Evolutionary conservation across 2,888 invertebrate species (phyloP).

Genomic region (Xanthorhoe spadicearia): DNA sequence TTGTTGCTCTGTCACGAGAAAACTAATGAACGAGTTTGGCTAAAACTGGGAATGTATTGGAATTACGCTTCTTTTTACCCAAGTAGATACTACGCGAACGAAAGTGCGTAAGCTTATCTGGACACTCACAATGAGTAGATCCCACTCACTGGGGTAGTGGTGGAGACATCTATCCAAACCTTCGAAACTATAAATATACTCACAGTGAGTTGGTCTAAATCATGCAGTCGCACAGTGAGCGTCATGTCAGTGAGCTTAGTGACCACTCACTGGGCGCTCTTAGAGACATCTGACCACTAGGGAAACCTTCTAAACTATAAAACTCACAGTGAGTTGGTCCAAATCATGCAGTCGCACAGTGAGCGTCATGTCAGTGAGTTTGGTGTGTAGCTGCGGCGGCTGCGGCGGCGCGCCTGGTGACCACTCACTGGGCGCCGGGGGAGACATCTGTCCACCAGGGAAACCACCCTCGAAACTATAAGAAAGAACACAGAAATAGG

Average conservation of each 20-base stretch:
- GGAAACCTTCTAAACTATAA: slow-evolving; percentile 66
- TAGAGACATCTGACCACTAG: slow-evolving; percentile 65
- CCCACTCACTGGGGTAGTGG: too few species aligned
- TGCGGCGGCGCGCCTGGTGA: slow-evolving; percentile 61
- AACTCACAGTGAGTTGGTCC: slow-evolving; percentile 82
- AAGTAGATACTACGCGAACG: too few species aligned
- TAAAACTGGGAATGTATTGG: too few species aligned
- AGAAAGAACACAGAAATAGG: neutral
- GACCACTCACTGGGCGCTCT: slow-evolving; percentile 50
- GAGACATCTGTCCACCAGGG: slow-evolving; percentile 63
- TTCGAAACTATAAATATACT: too few species aligned
- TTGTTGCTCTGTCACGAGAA: too few species aligned
- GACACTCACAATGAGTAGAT: too few species aligned
- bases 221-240: slow-evolving; percentile 86
- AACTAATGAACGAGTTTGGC: too few species aligned
- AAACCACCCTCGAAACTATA: slow-evolving; percentile 80
- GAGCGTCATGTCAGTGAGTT: slow-evolving; percentile 87
- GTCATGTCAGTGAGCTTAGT: slow-evolving; percentile 87
- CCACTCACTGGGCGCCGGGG: slow-evolving; percentile 56
- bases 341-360: slow-evolving; percentile 87
- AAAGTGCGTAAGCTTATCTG: too few species aligned
- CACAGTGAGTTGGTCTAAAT: slow-evolving; percentile 86
- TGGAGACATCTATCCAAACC: too few species aligned
- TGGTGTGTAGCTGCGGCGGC: slow-evolving; percentile 85
- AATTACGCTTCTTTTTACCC: too few species aligned